These are phyloP conservation scores for Polydesmus complanatus DNA, from an alignment of 2,888 invertebrate species.

Conservation along the genomic window DNA sequence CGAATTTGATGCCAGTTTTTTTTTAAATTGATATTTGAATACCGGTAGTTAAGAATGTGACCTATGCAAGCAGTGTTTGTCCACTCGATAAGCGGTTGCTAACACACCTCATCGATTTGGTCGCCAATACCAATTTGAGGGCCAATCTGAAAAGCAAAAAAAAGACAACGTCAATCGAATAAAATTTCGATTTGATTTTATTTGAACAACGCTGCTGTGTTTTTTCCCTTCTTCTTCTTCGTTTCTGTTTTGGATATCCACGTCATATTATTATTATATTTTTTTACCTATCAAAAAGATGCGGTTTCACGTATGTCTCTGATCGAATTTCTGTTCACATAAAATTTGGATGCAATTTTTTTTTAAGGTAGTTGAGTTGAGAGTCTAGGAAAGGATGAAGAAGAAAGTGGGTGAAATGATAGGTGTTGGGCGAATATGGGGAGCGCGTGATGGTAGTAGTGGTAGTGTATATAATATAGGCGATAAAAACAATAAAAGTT, in stretches of 20 bases:
- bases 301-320: not conserved
- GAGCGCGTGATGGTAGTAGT: too few species aligned
- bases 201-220: not conserved
- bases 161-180: not conserved
- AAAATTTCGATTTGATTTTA: not conserved
- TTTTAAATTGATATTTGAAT: too few species aligned
- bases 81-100: too few species aligned
- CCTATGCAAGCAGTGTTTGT: too few species aligned
- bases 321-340: not conserved
- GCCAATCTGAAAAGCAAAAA: not conserved
- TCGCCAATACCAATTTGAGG: too few species aligned
- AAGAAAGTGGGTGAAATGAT: too few species aligned
- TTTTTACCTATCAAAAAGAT: not conserved
- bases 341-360: not conserved
- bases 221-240: not conserved
- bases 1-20: too few species aligned
- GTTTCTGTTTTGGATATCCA: not conserved
- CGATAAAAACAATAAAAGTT: not conserved
- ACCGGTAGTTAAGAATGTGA: too few species aligned
- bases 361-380: too few species aligned
- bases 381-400: not conserved
- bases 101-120: too few species aligned
- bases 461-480: not conserved
- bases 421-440: too few species aligned
- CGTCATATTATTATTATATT: too few species aligned